Base-by-base conservation (phyloP, 1,140 invertebrate species). In the Drosophila dunni region DNA sequence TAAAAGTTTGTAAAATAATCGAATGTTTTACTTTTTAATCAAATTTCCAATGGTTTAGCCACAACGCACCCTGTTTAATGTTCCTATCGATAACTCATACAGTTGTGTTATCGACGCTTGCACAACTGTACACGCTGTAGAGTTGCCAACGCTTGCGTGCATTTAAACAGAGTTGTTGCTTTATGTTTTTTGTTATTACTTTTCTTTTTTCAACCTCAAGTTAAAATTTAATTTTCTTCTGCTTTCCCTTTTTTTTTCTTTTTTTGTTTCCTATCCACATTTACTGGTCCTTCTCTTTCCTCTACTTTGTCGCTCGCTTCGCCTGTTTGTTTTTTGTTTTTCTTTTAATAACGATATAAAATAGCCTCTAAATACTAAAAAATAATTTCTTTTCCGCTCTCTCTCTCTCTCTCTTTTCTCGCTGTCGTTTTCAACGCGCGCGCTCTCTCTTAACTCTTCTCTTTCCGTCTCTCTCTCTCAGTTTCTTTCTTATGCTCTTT, bases 301-400 rank as follows among this genome's bases (percentile, higher is more conserved):
- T 42, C 57, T 67, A 7, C 50, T 58, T 9, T 60, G 38, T 60
- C 63, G 48, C 38, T 63, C 48, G 1, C 51, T 66, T 38, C 44
- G 36, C 65, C 56, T 82, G 63, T 29, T 29, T 29, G 3, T 29
- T 29, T 29, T 29, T 4, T 29, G 3, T 29, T 6, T 6, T 29
- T 53, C 7, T 56, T 74, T 77, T 67, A 71, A 90, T 90, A 90
- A 90, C 85, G 85, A 90, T 90, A 90, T 90, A 90, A 88, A 90
- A 90, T 90, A 90, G 85, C 85, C 85, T 90, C 85, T 90, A 90
- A 90, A 90, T 81, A 90, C 79, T 90, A 90, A 82, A 90, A 90
- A 81, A 90, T 86, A 90, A 86, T 82, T 90, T 90, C 82, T 72
- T 75, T 81, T 79, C 78, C 72, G 17, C 62, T 66, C 45, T 64